phyloP scores from a whole-genome alignment of 2,888 invertebrate genomes.

The Philereme vetulata region DNA sequence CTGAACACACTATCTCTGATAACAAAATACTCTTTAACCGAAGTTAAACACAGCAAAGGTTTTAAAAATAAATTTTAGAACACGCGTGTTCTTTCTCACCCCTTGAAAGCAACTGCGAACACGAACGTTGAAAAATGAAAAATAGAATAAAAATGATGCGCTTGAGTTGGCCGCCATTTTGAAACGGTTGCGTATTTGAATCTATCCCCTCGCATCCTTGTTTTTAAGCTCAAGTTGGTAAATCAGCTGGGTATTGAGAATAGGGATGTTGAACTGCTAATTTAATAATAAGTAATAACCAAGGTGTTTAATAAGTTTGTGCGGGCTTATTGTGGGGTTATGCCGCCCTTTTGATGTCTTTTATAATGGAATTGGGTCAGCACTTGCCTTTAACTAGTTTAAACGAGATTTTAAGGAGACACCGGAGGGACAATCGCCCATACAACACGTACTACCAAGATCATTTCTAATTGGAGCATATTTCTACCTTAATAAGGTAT shows the following conservation, averaged over 20 bases:
- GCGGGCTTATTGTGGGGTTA: constrained; percentile 34
- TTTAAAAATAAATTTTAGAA: constrained; percentile 24
- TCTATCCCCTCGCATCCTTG: constrained; percentile 39
- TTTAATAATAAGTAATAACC: constrained; percentile 34
- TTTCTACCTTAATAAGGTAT: no score
- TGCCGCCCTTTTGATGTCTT: constrained; percentile 33
- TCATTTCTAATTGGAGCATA: no score
- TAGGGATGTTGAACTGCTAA: constrained; percentile 38
- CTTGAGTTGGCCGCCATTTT: constrained; percentile 64
- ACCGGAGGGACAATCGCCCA: no score
- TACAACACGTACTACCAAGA: no score
- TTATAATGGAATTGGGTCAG: constrained; percentile 32
- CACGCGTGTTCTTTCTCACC: constrained; percentile 51
- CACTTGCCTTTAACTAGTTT: constrained; percentile 22
- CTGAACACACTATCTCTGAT: constrained; percentile 31
- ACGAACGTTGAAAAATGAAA: constrained; percentile 68
- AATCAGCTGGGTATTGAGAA: constrained; percentile 17
- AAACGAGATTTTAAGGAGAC: constrained; percentile 14
- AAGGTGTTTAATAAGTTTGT: constrained; percentile 37
- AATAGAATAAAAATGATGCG: constrained; percentile 65
- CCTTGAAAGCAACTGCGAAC: constrained; percentile 58
- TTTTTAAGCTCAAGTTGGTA: constrained; percentile 36
- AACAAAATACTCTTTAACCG: constrained; percentile 24
- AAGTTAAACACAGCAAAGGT: constrained; percentile 28
- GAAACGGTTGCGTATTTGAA: constrained; percentile 47